These are phyloP conservation scores for Trissolcus brochymenae DNA, from an alignment of 2,888 invertebrate species.

Conservation along the genomic window DNA sequence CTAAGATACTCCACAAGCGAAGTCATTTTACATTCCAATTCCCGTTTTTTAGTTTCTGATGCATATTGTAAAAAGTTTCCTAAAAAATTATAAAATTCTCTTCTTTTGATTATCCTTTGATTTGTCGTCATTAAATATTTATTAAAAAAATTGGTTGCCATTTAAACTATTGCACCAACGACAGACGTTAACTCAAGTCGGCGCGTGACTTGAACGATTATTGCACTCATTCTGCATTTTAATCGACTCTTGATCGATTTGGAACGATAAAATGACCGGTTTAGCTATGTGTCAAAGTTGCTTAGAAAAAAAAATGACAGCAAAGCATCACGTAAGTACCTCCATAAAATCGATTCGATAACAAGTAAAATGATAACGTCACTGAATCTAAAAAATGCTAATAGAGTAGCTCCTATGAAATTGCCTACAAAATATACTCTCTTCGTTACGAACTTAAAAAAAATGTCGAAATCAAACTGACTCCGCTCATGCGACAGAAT, in stretches of 20 bases:
- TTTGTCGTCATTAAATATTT: constrained; percentile 10
- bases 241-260: constrained; percentile 25
- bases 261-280: constrained; percentile 26
- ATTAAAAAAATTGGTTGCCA: neutral
- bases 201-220: constrained; percentile 22
- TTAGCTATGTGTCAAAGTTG: constrained; percentile 22
- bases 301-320: constrained; percentile 19
- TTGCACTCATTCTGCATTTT: constrained; percentile 32
- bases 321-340: constrained; percentile 34
- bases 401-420: neutral
- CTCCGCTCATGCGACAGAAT: constrained; percentile 29
- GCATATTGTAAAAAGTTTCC: constrained; percentile 16
- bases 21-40: constrained; percentile 47
- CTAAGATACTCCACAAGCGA: constrained; percentile 45
- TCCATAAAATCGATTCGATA: constrained; percentile 16
- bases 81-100: constrained; percentile 20
- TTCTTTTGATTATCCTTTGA: constrained; percentile 23
- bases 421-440: neutral
- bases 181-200: constrained; percentile 3
- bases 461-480: constrained; percentile 39
- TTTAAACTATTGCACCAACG: constrained; percentile 37
- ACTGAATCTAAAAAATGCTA: too few species aligned
- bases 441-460: too few species aligned
- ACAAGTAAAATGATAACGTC: constrained; percentile 2
- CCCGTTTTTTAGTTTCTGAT: constrained; percentile 18